These are phyloP conservation scores for Grus americana DNA, from an alignment of 2,113 vertebrate species.

Conservation along the genomic window DNA sequence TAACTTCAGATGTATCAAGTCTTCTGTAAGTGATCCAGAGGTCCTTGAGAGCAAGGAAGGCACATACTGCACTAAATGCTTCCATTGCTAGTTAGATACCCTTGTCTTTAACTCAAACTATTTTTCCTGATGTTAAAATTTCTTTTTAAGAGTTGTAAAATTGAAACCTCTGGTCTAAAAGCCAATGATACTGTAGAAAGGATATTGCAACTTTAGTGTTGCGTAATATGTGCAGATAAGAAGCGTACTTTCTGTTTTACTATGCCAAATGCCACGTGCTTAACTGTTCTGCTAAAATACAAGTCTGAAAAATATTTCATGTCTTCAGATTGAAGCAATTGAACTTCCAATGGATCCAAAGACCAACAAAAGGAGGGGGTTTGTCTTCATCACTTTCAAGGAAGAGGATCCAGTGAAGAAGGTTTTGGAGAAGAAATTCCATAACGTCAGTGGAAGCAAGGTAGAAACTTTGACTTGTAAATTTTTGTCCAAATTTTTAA, in stretches of 20 bases:
- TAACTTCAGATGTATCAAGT: not conserved
- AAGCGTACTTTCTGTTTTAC: not conserved
- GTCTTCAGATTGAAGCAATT: slow-evolving; percentile 91
- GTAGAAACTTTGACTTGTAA: slow-evolving; percentile 68
- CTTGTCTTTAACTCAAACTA: not conserved
- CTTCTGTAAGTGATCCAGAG: not conserved
- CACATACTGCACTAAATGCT: not conserved
- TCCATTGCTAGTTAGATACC: not conserved
- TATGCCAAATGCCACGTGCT: not conserved
- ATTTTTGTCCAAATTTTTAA: not conserved
- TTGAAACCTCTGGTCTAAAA: not conserved
- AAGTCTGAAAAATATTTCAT: not conserved
- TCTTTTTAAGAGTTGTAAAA: not conserved
- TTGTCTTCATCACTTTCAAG: slow-evolving; percentile 98
- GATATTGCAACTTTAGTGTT: not conserved
- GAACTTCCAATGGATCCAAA: slow-evolving; percentile 98
- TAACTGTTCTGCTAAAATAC: not conserved
- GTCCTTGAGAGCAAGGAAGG: not conserved
- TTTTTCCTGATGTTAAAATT: not conserved
- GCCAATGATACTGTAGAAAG: not conserved
- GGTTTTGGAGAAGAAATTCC: slow-evolving; percentile 96
- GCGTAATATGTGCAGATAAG: not conserved
- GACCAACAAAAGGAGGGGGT: slow-evolving; percentile 95
- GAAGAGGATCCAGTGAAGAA: slow-evolving; percentile 94
- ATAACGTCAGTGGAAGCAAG: slow-evolving; percentile 95